Evolutionary conservation across 2,888 invertebrate genomes (phyloP).

Genomic region (Tetragonisca angustula): DNA sequence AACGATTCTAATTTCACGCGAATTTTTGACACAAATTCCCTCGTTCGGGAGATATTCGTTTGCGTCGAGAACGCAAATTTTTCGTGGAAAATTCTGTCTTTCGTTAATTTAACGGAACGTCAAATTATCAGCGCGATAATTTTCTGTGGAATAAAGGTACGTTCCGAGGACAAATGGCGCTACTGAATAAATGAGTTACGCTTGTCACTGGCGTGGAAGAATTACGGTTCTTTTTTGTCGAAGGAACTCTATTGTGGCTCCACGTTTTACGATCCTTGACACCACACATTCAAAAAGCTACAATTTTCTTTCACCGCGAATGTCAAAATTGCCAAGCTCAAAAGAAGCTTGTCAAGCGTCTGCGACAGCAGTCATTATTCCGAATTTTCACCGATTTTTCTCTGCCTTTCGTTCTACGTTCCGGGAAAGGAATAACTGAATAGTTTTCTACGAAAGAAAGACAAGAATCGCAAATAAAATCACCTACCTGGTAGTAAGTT

Average conservation of each 20-base stretch:
- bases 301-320: neutral
- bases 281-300: constrained; percentile 27
- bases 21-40: neutral
- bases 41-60: neutral
- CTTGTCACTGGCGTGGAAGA: neutral
- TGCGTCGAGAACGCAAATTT: neutral
- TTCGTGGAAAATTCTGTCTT: neutral
- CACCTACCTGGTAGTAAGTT: neutral
- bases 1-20: no score
- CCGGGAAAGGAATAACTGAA: neutral
- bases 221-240: constrained; percentile 8
- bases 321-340: no score
- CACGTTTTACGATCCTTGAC: neutral
- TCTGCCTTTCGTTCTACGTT: neutral
- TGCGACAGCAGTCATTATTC: neutral
- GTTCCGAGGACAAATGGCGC: constrained; percentile 12
- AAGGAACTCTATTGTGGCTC: neutral
- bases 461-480: neutral
- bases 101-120: neutral
- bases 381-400: neutral
- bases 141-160: no score
- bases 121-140: neutral
- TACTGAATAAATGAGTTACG: constrained; percentile 18
- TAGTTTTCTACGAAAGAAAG: neutral
- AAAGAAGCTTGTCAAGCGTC: neutral